Conservation (phyloP, 2,797 vertebrate species). For the Graptemys geographica region DNA sequence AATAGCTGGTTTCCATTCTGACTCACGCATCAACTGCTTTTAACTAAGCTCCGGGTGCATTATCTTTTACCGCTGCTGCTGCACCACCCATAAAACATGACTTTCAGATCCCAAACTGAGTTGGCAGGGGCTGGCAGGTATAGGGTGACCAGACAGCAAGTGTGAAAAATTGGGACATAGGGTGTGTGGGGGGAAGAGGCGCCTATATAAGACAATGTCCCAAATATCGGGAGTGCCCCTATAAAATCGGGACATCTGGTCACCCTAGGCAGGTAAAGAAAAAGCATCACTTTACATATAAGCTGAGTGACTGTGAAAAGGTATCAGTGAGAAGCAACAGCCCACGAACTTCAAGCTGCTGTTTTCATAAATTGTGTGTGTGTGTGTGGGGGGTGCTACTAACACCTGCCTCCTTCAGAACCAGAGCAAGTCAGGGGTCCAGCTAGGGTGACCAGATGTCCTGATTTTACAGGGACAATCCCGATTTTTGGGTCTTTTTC, state of each 20-base stretch:
- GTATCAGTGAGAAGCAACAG: not conserved
- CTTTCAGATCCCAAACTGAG: constrained; percentile 30
- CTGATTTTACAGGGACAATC: too few relatives aligned
- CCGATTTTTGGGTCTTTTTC: too few relatives aligned
- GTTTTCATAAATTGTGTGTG: not conserved
- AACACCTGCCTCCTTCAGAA: too few relatives aligned
- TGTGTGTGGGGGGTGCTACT: too few relatives aligned
- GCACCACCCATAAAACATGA: constrained; percentile 52
- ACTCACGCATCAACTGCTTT: constrained; percentile 42
- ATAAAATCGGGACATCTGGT: too few relatives aligned
- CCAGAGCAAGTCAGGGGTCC: too few relatives aligned
- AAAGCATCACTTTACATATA: not conserved
- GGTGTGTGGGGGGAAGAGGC: too few relatives aligned
- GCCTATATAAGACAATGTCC: too few relatives aligned
- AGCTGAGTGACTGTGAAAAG: not conserved
- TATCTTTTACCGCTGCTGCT: constrained; percentile 52
- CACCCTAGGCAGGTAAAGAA: not conserved
- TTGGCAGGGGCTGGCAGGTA: constrained; percentile 23
- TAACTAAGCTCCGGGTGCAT: constrained; percentile 68
- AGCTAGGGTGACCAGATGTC: not conserved
- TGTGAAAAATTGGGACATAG: too few relatives aligned
- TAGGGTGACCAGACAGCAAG: too few relatives aligned
- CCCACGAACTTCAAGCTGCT: not conserved
- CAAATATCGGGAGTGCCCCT: too few relatives aligned
- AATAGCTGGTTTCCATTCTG: constrained; percentile 58